phyloP scores from a whole-genome alignment of 2,113 vertebrate genomes.

The Cettia cetti region DNA sequence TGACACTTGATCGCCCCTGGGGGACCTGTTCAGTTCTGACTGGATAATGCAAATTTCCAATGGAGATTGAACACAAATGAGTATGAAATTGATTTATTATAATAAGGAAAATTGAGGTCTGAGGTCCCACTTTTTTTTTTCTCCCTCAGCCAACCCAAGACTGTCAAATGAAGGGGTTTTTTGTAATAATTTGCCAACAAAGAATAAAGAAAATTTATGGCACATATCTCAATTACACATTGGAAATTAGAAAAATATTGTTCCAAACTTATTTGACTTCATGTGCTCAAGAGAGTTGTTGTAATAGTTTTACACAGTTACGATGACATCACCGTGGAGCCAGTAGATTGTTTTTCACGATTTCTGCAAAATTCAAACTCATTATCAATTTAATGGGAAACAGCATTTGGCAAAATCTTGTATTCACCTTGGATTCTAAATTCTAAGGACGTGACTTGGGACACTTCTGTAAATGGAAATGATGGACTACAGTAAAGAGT shows the following conservation, averaged over 20 bases:
- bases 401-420: background rate
- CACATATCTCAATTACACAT: conserved; percentile 16
- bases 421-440: background rate
- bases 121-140: conserved; percentile 52
- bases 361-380: conserved; percentile 8
- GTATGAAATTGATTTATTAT: conserved; percentile 77
- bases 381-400: background rate
- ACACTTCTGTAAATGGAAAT: background rate
- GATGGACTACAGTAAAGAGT: background rate
- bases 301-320: background rate
- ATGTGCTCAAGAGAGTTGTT: background rate
- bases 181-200: conserved; percentile 55
- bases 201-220: conserved; percentile 53
- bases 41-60: conserved; percentile 77
- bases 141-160: conserved; percentile 30
- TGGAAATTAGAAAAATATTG: conserved; percentile 28
- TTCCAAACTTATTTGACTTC: conserved; percentile 16
- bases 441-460: background rate
- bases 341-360: background rate
- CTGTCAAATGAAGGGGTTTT: background rate
- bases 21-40: conserved; percentile 69
- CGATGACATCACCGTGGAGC: background rate
- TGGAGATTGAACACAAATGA: conserved; percentile 76
- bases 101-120: conserved; percentile 71
- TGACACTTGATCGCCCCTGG: conserved; percentile 67